Percentiles rank a stretch among this genome's conserved stretches.
These are phyloP conservation scores for Hydrolagus affinis DNA, from an alignment of 2,113 vertebrate genomes.

Conservation along the genomic window DNA sequence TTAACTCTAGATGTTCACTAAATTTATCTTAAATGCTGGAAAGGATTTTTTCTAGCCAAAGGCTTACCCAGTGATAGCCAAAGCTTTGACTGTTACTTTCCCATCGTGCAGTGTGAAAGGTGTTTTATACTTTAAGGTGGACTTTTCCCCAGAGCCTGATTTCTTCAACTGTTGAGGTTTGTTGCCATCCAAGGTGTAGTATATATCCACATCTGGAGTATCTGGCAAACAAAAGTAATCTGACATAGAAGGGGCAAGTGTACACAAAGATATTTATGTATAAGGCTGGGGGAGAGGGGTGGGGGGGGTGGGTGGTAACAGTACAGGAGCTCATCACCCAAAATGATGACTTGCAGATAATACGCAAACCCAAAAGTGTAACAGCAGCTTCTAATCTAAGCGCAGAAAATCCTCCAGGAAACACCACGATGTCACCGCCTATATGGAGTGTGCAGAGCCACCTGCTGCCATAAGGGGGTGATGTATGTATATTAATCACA, in stretches of 20 bases:
- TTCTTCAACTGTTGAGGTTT: conserved; percentile 64
- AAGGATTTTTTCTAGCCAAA: background rate
- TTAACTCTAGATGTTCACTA: too few species aligned
- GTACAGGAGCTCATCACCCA: background rate
- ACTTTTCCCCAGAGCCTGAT: conserved; percentile 47
- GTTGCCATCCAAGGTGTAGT: conserved; percentile 82
- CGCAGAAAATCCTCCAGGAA: too few species aligned
- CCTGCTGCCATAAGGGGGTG: too few species aligned
- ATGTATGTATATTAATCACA: too few species aligned
- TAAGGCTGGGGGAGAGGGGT: background rate
- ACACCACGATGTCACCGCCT: too few species aligned
- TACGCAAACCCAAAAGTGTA: too few species aligned
- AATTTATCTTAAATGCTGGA: too few species aligned
- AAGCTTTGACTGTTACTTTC: conserved; percentile 69
- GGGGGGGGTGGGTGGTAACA: background rate
- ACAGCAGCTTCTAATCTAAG: too few species aligned
- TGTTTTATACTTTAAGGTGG: conserved; percentile 63
- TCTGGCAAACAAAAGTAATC: conserved; percentile 50
- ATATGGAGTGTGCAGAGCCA: too few species aligned
- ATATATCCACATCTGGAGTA: conserved; percentile 65
- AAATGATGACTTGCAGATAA: background rate
- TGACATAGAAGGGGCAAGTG: background rate
- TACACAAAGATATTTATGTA: background rate
- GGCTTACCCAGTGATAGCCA: conserved; percentile 74
- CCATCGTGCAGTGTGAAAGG: conserved; percentile 71